phyloP scores from a whole-genome alignment of 2,888 invertebrate species.

The Neocrepidodera transversa region DNA sequence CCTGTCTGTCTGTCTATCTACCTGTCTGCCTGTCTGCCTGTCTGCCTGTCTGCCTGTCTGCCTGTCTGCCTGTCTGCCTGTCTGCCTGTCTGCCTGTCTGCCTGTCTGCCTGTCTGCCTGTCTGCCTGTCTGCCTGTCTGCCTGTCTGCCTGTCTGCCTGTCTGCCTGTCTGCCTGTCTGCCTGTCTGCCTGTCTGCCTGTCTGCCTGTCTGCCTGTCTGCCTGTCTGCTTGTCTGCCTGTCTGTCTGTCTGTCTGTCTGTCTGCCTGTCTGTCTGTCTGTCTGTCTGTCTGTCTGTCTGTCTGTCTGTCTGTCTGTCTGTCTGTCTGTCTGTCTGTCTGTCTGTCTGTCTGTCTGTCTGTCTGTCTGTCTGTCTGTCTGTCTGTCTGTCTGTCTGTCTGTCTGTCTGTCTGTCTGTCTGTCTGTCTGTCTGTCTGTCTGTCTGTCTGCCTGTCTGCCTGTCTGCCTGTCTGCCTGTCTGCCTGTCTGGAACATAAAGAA shows the following conservation, averaged over 20 bases:
- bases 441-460: no score
- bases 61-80: constrained; percentile 17
- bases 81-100: constrained; percentile 18
- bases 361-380: background rate
- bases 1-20: no score
- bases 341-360: constrained; percentile 10
- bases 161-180: constrained; percentile 16
- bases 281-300: constrained; percentile 9
- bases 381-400: no score
- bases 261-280: no score
- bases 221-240: no score
- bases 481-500: no score
- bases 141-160: constrained; percentile 26
- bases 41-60: constrained; percentile 23
- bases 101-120: constrained; percentile 25
- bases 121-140: constrained; percentile 25
- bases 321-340: constrained; percentile 3
- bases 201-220: constrained; percentile 15
- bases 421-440: no score
- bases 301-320: constrained; percentile 19
- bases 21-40: constrained; percentile 23
- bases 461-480: no score
- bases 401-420: no score
- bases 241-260: no score
- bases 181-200: constrained; percentile 15